Evolutionary conservation across 2,113 vertebrate species (phyloP).

Genomic region (Apteryx owenii): DNA sequence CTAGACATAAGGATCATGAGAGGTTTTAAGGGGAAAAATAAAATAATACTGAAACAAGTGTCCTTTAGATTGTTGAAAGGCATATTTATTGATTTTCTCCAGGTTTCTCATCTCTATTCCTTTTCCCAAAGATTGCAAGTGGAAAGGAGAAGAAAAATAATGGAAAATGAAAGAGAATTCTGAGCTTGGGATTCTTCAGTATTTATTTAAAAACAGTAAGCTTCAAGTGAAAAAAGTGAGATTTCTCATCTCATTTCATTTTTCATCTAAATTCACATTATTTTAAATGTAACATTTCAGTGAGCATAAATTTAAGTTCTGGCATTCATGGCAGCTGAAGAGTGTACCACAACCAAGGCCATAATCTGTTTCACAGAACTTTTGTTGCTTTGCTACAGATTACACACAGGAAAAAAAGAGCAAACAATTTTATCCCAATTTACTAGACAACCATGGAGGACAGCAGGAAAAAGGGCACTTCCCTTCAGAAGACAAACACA

Average conservation of each 20-base stretch:
- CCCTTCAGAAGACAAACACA: neutral
- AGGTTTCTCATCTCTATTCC: neutral
- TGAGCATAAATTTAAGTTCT: neutral
- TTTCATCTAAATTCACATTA: neutral
- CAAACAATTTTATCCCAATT: neutral
- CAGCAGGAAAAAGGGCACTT: neutral
- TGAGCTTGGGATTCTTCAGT: neutral
- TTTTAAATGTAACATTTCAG: neutral
- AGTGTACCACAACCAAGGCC: accelerated
- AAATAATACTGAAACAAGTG: no score
- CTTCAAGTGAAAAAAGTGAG: neutral
- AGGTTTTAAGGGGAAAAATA: neutral
- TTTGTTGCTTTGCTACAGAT: neutral
- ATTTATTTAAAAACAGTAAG: neutral
- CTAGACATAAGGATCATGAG: neutral
- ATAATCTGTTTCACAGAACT: neutral
- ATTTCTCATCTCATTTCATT: neutral
- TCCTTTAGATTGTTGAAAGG: neutral
- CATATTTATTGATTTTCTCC: neutral
- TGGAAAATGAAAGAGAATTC: neutral
- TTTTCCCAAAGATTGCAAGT: neutral
- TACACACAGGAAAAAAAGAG: neutral
- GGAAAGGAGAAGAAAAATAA: neutral
- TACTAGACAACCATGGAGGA: neutral
- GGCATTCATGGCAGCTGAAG: neutral